phyloP scores from a whole-genome alignment of 2,113 vertebrate species.

The Percopsis transmontana region DNA sequence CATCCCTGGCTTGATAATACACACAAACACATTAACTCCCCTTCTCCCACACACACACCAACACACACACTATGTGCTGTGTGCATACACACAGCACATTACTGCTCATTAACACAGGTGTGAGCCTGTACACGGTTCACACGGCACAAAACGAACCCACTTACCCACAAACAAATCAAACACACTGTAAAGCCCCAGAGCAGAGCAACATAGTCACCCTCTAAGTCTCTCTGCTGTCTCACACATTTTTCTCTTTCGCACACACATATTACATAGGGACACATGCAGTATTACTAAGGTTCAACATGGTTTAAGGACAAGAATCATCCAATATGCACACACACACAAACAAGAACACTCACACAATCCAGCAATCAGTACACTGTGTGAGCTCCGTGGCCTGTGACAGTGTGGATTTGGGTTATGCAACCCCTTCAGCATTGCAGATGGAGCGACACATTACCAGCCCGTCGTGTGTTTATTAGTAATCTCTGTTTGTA shows the following conservation, averaged over 20 bases:
- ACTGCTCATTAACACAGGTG: not conserved
- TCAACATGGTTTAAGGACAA: not conserved
- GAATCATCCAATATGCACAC: not conserved
- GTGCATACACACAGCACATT: not conserved
- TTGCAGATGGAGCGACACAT: conserved; percentile 68
- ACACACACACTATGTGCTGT: conserved; percentile 4
- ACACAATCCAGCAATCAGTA: not conserved
- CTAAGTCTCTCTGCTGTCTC: not conserved
- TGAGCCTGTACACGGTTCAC: not conserved
- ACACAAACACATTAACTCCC: not conserved
- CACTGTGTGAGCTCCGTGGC: not conserved
- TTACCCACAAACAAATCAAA: conserved; percentile 10
- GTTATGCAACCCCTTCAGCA: conserved; percentile 61
- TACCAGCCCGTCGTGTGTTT: conserved; percentile 53
- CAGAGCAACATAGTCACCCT: not conserved
- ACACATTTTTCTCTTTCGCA: too few species aligned
- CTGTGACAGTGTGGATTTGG: too few species aligned
- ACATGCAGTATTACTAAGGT: not conserved
- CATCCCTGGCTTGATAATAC: not conserved
- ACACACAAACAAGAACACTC: not conserved
- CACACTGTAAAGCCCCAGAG: conserved; percentile 2
- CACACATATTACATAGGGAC: too few species aligned
- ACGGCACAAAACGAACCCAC: not conserved
- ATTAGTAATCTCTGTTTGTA: conserved; percentile 67
- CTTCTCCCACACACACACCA: conserved; percentile 12